Percentiles rank a stretch among this genome's conserved stretches.
These are phyloP conservation scores for Coelopa pilipes DNA, from an alignment of 2,888 invertebrate genomes.

Conservation along the genomic window DNA sequence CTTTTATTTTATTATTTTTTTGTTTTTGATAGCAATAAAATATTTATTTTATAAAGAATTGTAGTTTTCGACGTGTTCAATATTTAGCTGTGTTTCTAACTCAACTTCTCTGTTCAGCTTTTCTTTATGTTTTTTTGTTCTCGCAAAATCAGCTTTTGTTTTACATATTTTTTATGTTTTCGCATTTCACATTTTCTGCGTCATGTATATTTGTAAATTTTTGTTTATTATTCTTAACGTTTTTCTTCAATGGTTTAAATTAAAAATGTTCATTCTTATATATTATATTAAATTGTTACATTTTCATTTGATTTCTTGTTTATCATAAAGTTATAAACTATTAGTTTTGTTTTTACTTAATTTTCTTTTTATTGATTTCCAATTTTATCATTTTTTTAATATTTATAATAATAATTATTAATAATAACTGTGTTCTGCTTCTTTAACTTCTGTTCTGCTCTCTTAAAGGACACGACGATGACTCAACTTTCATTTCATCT, in stretches of 20 bases:
- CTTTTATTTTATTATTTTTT: conserved; percentile 16
- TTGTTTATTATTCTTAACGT: conserved; percentile 18
- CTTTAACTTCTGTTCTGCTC: conserved; percentile 30
- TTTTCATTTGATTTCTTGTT: conserved; percentile 15
- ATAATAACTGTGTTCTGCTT: conserved; percentile 32
- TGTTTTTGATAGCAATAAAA: conserved; percentile 29
- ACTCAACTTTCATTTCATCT: conserved; percentile 2
- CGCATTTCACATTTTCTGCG: not conserved
- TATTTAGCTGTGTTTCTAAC: conserved; percentile 26
- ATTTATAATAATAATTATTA: conserved; percentile 34
- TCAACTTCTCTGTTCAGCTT: conserved; percentile 16
- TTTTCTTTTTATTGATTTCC: conserved; percentile 32
- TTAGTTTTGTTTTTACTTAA: conserved; percentile 14
- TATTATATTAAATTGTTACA: conserved; percentile 24
- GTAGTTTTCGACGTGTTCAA: conserved; percentile 24
- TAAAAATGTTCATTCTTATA: conserved; percentile 29
- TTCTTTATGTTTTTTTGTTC: not conserved
- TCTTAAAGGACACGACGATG: not conserved
- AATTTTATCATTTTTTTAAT: conserved; percentile 27
- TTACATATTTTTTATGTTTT: not conserved
- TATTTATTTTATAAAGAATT: conserved; percentile 25
- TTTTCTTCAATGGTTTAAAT: conserved; percentile 17
- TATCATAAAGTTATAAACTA: conserved; percentile 27
- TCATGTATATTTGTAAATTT: conserved; percentile 19
- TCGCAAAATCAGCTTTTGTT: not conserved